A percentile compares a stretch with the other conserved stretches of the same genome.
These are phyloP conservation scores for Poeciliopsis retropinna DNA, from an alignment of 2,113 vertebrate genomes.

Conservation along the genomic window DNA sequence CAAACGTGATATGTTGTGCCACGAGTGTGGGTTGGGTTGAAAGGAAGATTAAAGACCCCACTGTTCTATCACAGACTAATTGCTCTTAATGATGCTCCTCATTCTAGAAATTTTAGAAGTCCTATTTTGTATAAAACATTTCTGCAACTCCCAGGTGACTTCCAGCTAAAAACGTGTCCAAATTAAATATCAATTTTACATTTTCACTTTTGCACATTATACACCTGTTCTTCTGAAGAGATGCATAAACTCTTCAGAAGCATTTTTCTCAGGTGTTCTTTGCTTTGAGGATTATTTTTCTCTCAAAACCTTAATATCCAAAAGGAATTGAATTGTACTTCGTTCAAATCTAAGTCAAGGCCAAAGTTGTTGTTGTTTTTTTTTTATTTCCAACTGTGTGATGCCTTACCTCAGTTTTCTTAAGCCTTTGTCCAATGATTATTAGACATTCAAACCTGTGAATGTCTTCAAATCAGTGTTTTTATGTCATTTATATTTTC, in stretches of 20 bases:
- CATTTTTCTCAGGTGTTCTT: background rate
- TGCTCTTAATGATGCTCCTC: slow-evolving; percentile 46
- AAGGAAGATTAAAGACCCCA: slow-evolving; percentile 42
- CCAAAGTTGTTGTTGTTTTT: background rate
- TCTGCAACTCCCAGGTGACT: slow-evolving; percentile 30
- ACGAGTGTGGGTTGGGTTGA: slow-evolving; percentile 8
- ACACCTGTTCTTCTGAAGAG: background rate
- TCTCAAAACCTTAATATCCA: background rate
- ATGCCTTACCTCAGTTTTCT: background rate
- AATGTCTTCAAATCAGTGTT: background rate
- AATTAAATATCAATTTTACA: slow-evolving; percentile 46
- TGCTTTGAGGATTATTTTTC: background rate
- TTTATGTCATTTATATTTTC: background rate
- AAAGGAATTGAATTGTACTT: background rate
- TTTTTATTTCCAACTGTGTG: too few relatives aligned
- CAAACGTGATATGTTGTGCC: background rate
- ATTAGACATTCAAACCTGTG: background rate
- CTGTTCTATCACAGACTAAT: slow-evolving; percentile 54
- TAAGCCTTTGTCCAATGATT: background rate
- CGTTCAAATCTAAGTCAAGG: background rate
- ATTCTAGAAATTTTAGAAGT: slow-evolving; percentile 34
- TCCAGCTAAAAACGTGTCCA: slow-evolving; percentile 28
- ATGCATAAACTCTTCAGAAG: background rate
- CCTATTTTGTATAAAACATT: slow-evolving; percentile 26
- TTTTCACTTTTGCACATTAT: slow-evolving; percentile 23